Conservation (phyloP, 2,797 vertebrate species). For the Podarcis siculus region DNA sequence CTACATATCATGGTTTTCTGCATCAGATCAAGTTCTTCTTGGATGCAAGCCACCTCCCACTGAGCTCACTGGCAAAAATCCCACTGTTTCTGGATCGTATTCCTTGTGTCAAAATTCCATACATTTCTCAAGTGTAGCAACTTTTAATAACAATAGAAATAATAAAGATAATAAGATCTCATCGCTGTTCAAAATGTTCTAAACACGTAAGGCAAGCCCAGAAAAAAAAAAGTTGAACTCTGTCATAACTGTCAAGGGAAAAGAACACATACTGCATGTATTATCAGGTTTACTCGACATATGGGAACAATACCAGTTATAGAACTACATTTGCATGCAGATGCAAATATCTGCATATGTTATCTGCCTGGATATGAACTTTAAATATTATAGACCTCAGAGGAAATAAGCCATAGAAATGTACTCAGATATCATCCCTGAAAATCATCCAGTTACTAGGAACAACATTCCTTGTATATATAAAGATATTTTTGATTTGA, state of each 20-base stretch:
- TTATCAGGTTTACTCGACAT: slow-evolving; percentile 45
- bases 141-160: slow-evolving; percentile 4
- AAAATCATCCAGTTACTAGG: background rate
- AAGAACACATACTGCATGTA: slow-evolving; percentile 24
- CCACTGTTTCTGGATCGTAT: slow-evolving; percentile 6
- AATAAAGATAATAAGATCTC: slow-evolving; percentile 28
- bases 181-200: slow-evolving; percentile 26
- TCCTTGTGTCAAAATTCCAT: accelerated
- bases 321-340: slow-evolving; percentile 20
- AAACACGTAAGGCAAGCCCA: slow-evolving; percentile 24
- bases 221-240: slow-evolving; percentile 37
- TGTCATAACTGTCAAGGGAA: slow-evolving; percentile 56
- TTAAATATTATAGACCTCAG: slow-evolving; percentile 53
- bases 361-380: slow-evolving; percentile 51
- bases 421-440: background rate
- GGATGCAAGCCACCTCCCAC: slow-evolving; percentile 8
- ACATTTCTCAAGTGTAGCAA: slow-evolving; percentile 14
- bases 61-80: background rate
- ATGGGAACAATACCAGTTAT: slow-evolving; percentile 55
- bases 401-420: slow-evolving; percentile 56
- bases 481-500: background rate
- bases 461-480: slow-evolving; percentile 44
- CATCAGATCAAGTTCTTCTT: slow-evolving; percentile 25
- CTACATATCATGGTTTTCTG: slow-evolving; percentile 22
- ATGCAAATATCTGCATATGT: slow-evolving; percentile 63